Conservation (phyloP, 2,113 vertebrate genomes). For the Notarius quadriscutis region DNA sequence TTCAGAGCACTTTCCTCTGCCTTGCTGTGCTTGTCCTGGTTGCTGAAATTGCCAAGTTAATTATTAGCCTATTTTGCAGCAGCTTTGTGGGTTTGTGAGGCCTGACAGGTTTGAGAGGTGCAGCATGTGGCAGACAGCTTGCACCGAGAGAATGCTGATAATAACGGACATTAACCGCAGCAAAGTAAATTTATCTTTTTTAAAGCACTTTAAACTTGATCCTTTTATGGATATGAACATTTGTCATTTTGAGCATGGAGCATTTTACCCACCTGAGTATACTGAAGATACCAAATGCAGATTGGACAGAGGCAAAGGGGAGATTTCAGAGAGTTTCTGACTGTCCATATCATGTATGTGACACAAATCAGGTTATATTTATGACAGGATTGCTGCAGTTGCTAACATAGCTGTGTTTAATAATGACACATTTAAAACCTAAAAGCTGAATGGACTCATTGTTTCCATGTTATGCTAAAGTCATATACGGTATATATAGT, state of each 20-base stretch:
- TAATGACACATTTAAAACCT: background rate
- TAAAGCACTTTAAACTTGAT: conserved; percentile 14
- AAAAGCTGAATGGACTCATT: background rate
- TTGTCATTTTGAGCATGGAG: background rate
- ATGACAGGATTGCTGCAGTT: background rate
- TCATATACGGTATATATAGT: too few species aligned
- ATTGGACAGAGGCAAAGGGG: background rate
- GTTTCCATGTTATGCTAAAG: background rate
- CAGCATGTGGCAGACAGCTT: conserved; percentile 15
- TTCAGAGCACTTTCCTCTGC: background rate
- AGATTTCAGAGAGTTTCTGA: too few species aligned
- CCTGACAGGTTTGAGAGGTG: conserved; percentile 21
- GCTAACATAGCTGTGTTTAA: background rate
- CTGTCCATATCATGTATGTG: background rate
- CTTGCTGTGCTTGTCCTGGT: background rate
- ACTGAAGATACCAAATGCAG: background rate
- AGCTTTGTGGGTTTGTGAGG: conserved; percentile 22
- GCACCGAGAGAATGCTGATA: background rate
- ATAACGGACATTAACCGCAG: conserved; percentile 11
- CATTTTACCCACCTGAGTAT: background rate
- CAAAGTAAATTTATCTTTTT: conserved; percentile 20
- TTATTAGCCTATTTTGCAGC: conserved; percentile 23
- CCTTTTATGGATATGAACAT: conserved; percentile 1
- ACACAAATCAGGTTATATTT: background rate
- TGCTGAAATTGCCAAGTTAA: conserved; percentile 25